phyloP scores from a whole-genome alignment of 2,888 invertebrate genomes.

The Nephrotoma flavescens region DNA sequence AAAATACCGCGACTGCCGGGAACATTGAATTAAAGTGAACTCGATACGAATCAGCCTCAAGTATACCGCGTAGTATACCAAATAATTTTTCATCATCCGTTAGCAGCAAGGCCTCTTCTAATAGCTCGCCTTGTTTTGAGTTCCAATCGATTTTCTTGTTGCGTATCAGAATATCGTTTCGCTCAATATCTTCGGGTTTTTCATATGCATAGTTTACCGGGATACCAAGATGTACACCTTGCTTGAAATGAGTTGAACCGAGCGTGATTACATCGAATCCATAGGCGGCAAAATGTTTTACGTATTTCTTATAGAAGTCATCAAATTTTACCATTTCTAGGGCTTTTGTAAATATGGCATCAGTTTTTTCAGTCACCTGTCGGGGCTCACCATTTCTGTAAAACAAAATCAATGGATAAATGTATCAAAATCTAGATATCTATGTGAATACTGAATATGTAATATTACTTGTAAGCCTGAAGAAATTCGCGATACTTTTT shows the following conservation, averaged over 20 bases:
- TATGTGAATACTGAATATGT: constrained; percentile 7
- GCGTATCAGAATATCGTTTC: constrained; percentile 42
- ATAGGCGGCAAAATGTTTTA: constrained; percentile 52
- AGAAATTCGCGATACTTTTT: constrained; percentile 45
- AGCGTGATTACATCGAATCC: constrained; percentile 60
- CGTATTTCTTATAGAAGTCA: constrained; percentile 33
- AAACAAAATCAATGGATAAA: not conserved
- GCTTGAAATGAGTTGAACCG: constrained; percentile 37
- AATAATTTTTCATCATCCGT: constrained; percentile 66
- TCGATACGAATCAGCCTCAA: constrained; percentile 44
- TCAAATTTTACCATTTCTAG: constrained; percentile 42
- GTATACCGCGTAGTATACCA: constrained; percentile 61
- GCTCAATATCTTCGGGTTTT: constrained; percentile 38
- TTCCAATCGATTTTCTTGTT: constrained; percentile 48
- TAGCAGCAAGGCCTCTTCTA: constrained; percentile 53
- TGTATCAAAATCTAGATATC: not conserved
- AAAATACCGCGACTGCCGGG: constrained; percentile 34
- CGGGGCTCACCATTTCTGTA: constrained; percentile 43
- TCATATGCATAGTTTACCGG: constrained; percentile 55
- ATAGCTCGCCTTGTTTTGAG: constrained; percentile 41
- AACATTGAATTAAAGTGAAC: constrained; percentile 40
- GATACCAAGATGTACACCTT: constrained; percentile 56
- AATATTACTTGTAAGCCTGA: constrained; percentile 46
- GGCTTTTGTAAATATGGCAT: constrained; percentile 39
- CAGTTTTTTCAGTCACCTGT: constrained; percentile 36